Evolutionary conservation across 2,113 vertebrate species (phyloP), one percentile per base, ranked within the genome.

Genomic region (Chlorodrepanis virens): DNA sequence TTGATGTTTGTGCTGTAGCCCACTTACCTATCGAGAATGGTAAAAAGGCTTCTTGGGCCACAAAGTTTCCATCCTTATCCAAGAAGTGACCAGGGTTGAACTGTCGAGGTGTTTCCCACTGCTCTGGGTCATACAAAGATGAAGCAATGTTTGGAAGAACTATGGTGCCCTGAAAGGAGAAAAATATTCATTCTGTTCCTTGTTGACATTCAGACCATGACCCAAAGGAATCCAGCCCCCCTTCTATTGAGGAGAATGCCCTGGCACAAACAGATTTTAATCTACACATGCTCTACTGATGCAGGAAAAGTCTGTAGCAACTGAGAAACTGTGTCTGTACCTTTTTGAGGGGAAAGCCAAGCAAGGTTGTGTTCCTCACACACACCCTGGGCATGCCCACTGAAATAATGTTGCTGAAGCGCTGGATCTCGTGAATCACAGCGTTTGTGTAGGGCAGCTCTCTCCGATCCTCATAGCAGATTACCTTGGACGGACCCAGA

Each of bases 41-140:
- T 44, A 98, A 79, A 82, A 98, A 98, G 17, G 97, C 98, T 61
- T 98, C 97, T 40, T 45, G 95, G 78, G 89, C 82, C 78, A 83
- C 60, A 3, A 98, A 98, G 49, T 97, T 97, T 87, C 97, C 98
- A 31, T 97, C 94, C 56, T 96, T 89, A 72, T 98, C 97, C 77
- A 98, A 91, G 84, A 98, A 98, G n/a, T 98, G 97, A 49, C 88
- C 45, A 3, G 97, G 95, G 64, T 97, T 97, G 96, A 98, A 98
- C 29, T 93, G 76, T 18, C 23, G 69, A 39, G 97, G 97, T 22
- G 87, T 97, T 83, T 97, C 90, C 98, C 97, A 98, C 17, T 93
- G 92, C 47, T 96, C 83, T 10, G 97, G 93, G 67, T 98, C 95
- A 5, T 91, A 89, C 71, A 98, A 87, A 37, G 95, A 96, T 0